Base-by-base conservation (phyloP, 2,113 vertebrate species). In the Tinamus guttatus region DNA sequence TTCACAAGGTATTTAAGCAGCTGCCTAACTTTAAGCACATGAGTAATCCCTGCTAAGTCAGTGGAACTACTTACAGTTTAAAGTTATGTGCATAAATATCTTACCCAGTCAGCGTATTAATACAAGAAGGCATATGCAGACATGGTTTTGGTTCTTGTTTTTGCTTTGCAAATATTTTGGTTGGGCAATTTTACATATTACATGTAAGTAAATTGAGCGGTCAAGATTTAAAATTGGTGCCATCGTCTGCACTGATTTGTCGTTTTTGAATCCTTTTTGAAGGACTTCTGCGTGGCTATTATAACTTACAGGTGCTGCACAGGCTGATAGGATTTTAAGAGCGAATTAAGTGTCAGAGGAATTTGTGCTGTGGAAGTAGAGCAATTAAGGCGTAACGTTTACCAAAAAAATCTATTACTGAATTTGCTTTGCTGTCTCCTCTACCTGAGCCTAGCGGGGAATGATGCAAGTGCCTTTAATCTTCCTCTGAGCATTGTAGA, bases 11-110 rank as follows among this genome's bases (percentile, higher is more conserved):
- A 67, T 80, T 94, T 93, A 94, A 91, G 60, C 75, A 83, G 58
- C 67, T 87, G 67, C 59, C 71, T 91, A 94, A 85, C 70, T 76
- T 93, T 74, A 82, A 95, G 79, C 87, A 74, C 64, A 85, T 86
- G 79, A 93, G 85, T 89, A 96, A 87, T 94, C 85, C 89, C 41
- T 95, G 40, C 89, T 85, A 96, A 96, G 64, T 95, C 87, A 67
- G 56, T 91, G 71, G 41, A 85, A 83, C 94, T 87, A 70, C 89
- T 94, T 94, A 70, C 45, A 70, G 40, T 87, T 94, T 87, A 52
- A 96, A 91, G 60, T 82, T 89, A 85, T 80, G 75, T 89, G 56
- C 80, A 81, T 94, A 75, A 84, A 64, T 94, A 68, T 58, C 62
- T 83, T 90, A 27, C 38, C 78, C 59, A 95, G 82, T 94, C 19